These are phyloP conservation scores for Hafferia zeledoni DNA, from an alignment of 2,797 vertebrate species.

Conservation along the genomic window DNA sequence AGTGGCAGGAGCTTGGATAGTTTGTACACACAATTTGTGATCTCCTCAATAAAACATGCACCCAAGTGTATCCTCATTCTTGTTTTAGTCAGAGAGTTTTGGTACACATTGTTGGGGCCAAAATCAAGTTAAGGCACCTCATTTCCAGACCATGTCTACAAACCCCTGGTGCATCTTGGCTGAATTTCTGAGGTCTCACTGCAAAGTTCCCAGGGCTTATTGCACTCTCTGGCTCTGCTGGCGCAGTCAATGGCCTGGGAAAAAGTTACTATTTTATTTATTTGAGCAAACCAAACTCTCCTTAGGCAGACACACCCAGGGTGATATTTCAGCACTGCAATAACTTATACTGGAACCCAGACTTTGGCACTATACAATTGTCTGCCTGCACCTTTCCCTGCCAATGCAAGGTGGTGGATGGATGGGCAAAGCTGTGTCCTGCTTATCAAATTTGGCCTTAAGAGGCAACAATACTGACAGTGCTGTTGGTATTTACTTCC, in stretches of 20 bases:
- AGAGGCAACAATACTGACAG: background rate
- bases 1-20: background rate
- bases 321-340: background rate
- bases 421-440: background rate
- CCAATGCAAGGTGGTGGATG: background rate
- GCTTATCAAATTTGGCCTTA: background rate
- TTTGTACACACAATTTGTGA: background rate
- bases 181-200: background rate
- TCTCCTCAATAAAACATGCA: background rate
- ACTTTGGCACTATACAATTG: background rate
- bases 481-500: background rate
- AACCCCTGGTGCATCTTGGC: background rate
- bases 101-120: accelerated
- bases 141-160: background rate
- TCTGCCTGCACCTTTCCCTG: accelerated
- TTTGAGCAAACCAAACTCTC: background rate
- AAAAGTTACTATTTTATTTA: background rate
- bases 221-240: background rate
- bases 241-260: background rate
- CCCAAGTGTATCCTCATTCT: background rate
- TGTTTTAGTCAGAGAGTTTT: background rate
- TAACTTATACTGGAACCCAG: background rate
- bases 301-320: background rate
- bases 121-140: background rate
- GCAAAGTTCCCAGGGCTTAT: background rate